Base-by-base conservation (phyloP, 2,113 vertebrate genomes). In the Cephalopholis sonnerati region DNA sequence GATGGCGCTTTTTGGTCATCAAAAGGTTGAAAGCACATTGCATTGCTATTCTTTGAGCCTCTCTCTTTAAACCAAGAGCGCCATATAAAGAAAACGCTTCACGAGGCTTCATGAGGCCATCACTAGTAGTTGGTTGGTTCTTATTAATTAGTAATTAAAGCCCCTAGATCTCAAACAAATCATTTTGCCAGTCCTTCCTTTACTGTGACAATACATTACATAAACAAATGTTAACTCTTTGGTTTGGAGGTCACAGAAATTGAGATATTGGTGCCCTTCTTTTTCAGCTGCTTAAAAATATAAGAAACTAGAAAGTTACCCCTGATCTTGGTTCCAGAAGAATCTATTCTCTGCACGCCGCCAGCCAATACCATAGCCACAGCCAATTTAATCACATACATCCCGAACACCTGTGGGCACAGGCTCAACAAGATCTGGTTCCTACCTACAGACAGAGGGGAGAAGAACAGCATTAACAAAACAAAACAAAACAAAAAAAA, bases 361-460 rank as follows among this genome's bases (percentile, higher is more conserved):
- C 98, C 98, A 66, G 98, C 97, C 81, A 99, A 92, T 55, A 99
- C 97, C 97, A 99, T 95, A 44, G 97, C 97, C 74, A 99, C 97
- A 1, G 98, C 97, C 85, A 99, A 72, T 92, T 99, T 99, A 65
- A 99, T 96, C 61, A 98, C 92, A 87, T 98, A 99, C 96, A 99
- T 95, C 16, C 98, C 98, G 92, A 98, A 99, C 2, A 99, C 96
- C 93, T 99, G 98, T 44, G 98, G 98, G 79, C 98, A 99, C 50
- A 99, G 92, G 75, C 98, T 99, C 79, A 96, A 93, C 95, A 99
- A 74, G 90, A 99, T 98, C 90, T 97, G 96, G 92, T 99, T 98
- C 90, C 98, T 95, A 51, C 98, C 98, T 99, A n/a, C 11, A 77
- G 39, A 88, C 87, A 68, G 63, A 74, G 1, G 12, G 22, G 7